phyloP scores from a whole-genome alignment of 2,797 vertebrate genomes.

The Sebastolobus alascanus region DNA sequence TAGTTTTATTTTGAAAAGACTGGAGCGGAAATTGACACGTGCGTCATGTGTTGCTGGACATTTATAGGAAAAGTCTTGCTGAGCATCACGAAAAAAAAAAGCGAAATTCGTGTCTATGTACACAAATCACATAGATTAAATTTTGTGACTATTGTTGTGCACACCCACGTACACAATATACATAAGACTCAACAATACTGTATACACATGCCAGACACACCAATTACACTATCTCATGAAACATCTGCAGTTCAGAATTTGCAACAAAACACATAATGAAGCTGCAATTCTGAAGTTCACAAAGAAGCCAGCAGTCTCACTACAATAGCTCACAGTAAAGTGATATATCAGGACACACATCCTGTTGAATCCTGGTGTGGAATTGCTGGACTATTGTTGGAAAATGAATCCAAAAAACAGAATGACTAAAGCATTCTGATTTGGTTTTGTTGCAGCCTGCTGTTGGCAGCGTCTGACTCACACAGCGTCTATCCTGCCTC shows the following conservation, averaged over 20 bases:
- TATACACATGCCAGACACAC: neutral
- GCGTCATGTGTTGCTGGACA: too few species aligned
- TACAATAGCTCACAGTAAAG: neutral
- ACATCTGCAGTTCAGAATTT: neutral
- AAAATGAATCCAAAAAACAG: slow-evolving; percentile 8
- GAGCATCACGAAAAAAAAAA: too few species aligned
- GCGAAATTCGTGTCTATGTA: too few species aligned
- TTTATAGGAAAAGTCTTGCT: too few species aligned
- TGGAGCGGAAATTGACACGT: too few species aligned
- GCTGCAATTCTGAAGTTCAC: neutral
- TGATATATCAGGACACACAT: neutral
- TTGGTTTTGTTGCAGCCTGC: slow-evolving; percentile 24
- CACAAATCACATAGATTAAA: too few species aligned
- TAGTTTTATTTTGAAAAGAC: too few species aligned
- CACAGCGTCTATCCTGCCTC: neutral
- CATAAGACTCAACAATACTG: neutral
- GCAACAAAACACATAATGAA: neutral
- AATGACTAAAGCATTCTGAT: slow-evolving; percentile 18
- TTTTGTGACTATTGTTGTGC: too few species aligned
- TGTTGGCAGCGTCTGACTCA: slow-evolving; percentile 14
- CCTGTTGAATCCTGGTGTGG: neutral
- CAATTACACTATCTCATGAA: neutral
- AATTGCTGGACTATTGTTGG: neutral
- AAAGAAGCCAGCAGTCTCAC: neutral
- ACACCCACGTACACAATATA: neutral